Evolutionary conservation across 2,888 invertebrate genomes (phyloP).

Genomic region (Strigamia maritima): DNA sequence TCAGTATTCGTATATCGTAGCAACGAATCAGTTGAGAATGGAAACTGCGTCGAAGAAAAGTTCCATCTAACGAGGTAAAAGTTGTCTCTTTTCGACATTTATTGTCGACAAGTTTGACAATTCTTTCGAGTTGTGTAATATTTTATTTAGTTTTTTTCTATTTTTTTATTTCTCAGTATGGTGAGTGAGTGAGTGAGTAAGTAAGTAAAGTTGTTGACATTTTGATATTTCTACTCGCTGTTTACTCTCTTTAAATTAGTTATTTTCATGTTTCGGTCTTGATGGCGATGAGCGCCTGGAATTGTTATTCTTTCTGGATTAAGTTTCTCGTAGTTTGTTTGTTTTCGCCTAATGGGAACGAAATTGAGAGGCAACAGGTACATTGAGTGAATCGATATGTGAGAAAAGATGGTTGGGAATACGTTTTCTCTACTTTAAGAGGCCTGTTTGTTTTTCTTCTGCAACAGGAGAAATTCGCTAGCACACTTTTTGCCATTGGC

Average conservation of each 20-base stretch:
- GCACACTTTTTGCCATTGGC: not conserved
- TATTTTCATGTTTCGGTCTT: too few relatives aligned
- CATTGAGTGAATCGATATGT: not conserved
- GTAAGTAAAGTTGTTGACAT: too few relatives aligned
- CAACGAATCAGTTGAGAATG: not conserved
- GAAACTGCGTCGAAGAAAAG: not conserved
- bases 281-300: not conserved
- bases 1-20: not conserved
- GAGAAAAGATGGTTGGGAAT: not conserved
- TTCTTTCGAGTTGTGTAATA: too few relatives aligned
- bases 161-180: too few relatives aligned
- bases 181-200: too few relatives aligned
- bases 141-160: too few relatives aligned
- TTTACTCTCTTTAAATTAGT: too few relatives aligned
- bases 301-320: not conserved
- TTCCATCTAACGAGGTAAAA: too few relatives aligned
- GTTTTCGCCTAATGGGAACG: not conserved
- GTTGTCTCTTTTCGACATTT: too few relatives aligned
- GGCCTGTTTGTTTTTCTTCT: not conserved
- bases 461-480: not conserved
- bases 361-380: not conserved
- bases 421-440: not conserved
- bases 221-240: too few relatives aligned
- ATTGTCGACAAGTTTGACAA: too few relatives aligned
- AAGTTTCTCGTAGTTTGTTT: slow-evolving; percentile 34